phyloP scores from a whole-genome alignment of 53 echinoderm and acorn worm genomes.

The Paracentrotus lividus region DNA sequence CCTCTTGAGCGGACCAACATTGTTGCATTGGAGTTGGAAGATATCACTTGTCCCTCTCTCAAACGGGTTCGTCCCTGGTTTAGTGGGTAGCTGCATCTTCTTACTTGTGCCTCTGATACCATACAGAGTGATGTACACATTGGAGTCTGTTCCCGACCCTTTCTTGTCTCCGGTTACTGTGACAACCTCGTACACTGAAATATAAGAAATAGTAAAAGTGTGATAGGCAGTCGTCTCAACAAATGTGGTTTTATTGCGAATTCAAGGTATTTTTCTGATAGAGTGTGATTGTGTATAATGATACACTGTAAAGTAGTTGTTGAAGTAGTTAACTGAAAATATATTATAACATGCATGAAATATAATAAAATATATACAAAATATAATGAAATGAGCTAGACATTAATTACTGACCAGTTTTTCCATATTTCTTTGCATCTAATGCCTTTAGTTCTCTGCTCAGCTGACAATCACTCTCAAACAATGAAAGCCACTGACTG shows the following conservation, averaged over 20 bases:
- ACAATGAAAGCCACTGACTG: conserved; percentile 95
- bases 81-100: conserved; percentile 82
- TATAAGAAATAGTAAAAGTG: not conserved
- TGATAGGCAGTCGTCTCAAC: too few species aligned
- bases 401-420: conserved; percentile 81
- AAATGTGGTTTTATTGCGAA: too few species aligned
- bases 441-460: conserved; percentile 85
- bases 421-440: conserved; percentile 95
- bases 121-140: conserved; percentile 90
- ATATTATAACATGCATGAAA: too few species aligned
- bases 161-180: conserved; percentile 94
- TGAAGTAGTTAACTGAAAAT: too few species aligned
- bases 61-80: conserved; percentile 81
- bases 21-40: conserved; percentile 91
- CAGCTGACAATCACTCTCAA: conserved; percentile 98
- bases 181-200: conserved; percentile 91
- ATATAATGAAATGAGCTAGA: too few species aligned
- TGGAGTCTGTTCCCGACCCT: conserved; percentile 94
- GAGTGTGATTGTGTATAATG: too few species aligned
- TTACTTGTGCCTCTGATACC: conserved; percentile 86
- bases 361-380: too few species aligned
- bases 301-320: too few species aligned
- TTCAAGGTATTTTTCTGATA: too few species aligned
- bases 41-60: conserved; percentile 95
- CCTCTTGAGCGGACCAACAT: conserved; percentile 97